Evolutionary conservation across 2,888 invertebrate species (phyloP), one percentile per base, ranked within the genome.

Genomic region (Agrotis puta): DNA sequence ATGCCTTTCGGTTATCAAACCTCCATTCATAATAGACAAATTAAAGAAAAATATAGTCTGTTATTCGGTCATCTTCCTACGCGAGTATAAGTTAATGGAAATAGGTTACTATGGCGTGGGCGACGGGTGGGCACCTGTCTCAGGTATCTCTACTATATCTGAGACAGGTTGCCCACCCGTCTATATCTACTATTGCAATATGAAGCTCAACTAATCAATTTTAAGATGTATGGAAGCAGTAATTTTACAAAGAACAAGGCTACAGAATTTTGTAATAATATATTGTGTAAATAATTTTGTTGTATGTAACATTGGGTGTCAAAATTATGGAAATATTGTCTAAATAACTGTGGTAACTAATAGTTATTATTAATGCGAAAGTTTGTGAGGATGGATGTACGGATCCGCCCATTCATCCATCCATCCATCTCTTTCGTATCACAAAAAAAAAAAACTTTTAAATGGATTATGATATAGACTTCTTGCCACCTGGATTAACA

Each of bases 1-100:
- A 33, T 33, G 33, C 33, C 33, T 9, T 33, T 33, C 1, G 79
- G 82, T 79, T 68, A 79, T 65, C 65, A 70, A 54, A 58, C 54
- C 13, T 56, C 50, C 47, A 66, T 62, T 56, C 48, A 50, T 27
- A 82, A 50, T 27, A 82, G 61, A 53, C 7, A 57, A 81, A 65
- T 63, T 13, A 24, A 70, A 63, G 45, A 68, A 54, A 68, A 65
- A 74, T 39, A 68, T 11, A 24, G 24, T 51, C 20, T 65, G 51
- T 73, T 50, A 58, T 56, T 65, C 50, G 33, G 43, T 76, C 56
- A 47, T 39, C 82, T 54, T 79, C 82, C 79, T 68, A 79, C 79
- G 74, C 79, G 45, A 16, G 47, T 69, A 53, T 70, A 56, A 70
- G 51, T 68, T 78, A 73, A 63, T 82, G 68, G 62, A 79, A 73